Conservation (phyloP, 2,113 vertebrate species). For the Ammodytes dubius region DNA sequence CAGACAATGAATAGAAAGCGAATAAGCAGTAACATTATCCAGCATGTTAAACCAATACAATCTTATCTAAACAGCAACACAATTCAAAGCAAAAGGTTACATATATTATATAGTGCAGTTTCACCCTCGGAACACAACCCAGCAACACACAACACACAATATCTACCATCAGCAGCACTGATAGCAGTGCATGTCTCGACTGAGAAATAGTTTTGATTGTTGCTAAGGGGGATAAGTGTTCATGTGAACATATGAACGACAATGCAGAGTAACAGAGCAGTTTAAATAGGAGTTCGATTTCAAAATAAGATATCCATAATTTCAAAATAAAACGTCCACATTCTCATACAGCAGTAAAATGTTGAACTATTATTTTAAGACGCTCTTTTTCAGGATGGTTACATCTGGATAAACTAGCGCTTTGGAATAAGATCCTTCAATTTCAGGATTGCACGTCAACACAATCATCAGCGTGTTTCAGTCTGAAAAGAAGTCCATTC, state of each 20-base stretch:
- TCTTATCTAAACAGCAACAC: constrained; percentile 48
- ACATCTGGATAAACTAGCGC: neutral
- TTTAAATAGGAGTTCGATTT: neutral
- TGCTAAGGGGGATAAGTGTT: neutral
- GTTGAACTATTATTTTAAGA: neutral
- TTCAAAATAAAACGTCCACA: neutral
- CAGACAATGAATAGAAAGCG: constrained; percentile 1
- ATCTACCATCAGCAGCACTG: neutral
- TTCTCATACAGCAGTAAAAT: neutral
- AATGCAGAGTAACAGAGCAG: neutral
- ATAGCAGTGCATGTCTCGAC: neutral
- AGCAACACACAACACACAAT: constrained; percentile 19
- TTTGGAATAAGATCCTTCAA: constrained; percentile 14
- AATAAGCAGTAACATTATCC: constrained; percentile 19
- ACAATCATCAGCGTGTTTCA: constrained; percentile 1
- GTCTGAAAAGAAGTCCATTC: constrained; percentile 3
- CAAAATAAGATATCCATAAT: constrained; percentile 12
- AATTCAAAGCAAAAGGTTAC: constrained; percentile 40
- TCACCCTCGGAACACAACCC: constrained; percentile 36
- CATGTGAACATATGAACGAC: neutral
- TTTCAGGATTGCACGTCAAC: constrained; percentile 1
- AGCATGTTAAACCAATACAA: constrained; percentile 45
- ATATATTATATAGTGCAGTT: constrained; percentile 49
- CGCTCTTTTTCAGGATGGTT: neutral
- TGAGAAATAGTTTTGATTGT: neutral